Base-by-base conservation (phyloP, 2,113 vertebrate species). In the Lucifuga dentata region DNA sequence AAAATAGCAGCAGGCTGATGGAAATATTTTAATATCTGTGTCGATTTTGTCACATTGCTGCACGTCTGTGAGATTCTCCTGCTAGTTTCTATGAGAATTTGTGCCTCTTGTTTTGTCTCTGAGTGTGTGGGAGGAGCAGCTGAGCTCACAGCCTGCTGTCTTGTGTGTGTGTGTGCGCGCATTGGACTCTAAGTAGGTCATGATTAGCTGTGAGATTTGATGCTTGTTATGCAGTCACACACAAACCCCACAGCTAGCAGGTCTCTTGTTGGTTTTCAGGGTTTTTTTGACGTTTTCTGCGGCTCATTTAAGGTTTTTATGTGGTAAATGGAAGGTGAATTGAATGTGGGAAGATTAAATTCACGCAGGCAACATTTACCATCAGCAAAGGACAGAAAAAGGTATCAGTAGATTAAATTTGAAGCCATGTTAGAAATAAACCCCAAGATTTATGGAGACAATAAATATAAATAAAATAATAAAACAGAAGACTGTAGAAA, bases 141-240 rank as follows among this genome's bases (percentile, higher is more conserved):
- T 45, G 51, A 49, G 61, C 57, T 51, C 6, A 3, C 66, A 68
- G 32, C 70, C 70, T 67, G 53, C 52, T 38, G 9, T 16, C 41
- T 6, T 32, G 36, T 23, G 44, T 57, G 17, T 53, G 15, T 49
- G 41, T 68, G 19, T 68, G 48, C 73, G 52, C 38, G 48, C 50
- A 53, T 19, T 0, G 16, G 41, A 33, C 49, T 83, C 43, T 70
- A 91, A 89, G 85, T 89, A 86, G 89, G 91, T 92, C 89, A 91
- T 71, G 83, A 80, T 84, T 80, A 81, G 84, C 82, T 67, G 20
- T 26, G 63, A 74, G 71, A 65, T 58, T 29, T 50, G 74, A 51
- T 15, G 24, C 60, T 55, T 19, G 55, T 70, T 60, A 29, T 48
- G 55, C 29, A 62, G 58, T 3, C 4, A n/a, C 17, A 35, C 15